Conservation (phyloP, 2,888 invertebrate genomes). For the Scrobipalpa atriplicella region DNA sequence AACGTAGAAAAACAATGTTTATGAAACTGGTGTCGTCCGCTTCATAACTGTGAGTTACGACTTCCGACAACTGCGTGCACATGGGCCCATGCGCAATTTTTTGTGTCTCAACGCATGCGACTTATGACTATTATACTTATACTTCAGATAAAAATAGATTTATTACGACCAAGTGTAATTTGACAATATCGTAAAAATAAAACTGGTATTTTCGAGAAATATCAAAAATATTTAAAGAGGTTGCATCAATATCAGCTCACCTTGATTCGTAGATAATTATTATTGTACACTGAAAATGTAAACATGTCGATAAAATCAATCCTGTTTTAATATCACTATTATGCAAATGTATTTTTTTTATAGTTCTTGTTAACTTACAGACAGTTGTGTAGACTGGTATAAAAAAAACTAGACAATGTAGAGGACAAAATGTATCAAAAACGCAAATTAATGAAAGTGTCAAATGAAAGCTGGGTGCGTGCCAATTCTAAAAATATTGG, state of each 20-base stretch:
- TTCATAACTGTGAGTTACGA: slow-evolving; percentile 82
- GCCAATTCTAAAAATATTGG: slow-evolving; percentile 32
- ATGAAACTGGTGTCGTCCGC: slow-evolving; percentile 82
- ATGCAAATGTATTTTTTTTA: background rate
- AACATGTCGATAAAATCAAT: too few relatives aligned
- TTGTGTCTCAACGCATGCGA: slow-evolving; percentile 46
- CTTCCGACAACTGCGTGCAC: slow-evolving; percentile 79
- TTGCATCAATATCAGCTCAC: background rate
- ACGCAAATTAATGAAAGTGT: slow-evolving; percentile 21
- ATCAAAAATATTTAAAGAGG: background rate
- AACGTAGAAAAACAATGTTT: slow-evolving; percentile 83
- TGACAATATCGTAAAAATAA: background rate
- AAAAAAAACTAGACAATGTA: slow-evolving; percentile 15
- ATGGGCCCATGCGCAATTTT: slow-evolving; percentile 76
- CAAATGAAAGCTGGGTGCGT: slow-evolving; percentile 29
- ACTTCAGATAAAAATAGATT: slow-evolving; percentile 54
- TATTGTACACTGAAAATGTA: too few relatives aligned
- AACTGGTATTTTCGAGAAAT: background rate
- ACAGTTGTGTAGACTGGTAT: slow-evolving; percentile 3
- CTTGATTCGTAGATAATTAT: background rate
- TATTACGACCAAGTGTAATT: slow-evolving; percentile 30
- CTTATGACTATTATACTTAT: slow-evolving; percentile 42
- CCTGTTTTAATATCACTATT: background rate
- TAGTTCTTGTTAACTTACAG: background rate
- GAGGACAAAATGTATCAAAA: slow-evolving; percentile 19